These are phyloP conservation scores for Pseudococcus longispinus DNA, from an alignment of 2,888 invertebrate genomes.

Conservation along the genomic window DNA sequence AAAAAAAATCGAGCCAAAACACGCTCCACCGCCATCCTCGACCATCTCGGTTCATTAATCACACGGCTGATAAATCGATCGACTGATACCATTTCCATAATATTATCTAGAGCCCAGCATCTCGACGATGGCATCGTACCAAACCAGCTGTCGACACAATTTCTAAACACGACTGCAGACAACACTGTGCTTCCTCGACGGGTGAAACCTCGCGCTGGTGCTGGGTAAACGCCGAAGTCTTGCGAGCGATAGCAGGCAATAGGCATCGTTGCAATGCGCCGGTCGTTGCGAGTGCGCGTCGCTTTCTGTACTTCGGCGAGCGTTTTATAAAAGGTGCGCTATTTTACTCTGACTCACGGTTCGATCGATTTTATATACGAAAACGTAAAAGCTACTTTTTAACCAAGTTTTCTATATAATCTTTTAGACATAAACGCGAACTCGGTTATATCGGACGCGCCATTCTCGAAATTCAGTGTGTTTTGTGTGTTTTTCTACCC, in stretches of 20 bases:
- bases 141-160: conserved; percentile 40
- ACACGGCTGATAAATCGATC: neutral
- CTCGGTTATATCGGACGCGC: conserved; percentile 30
- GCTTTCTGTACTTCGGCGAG: conserved; percentile 4
- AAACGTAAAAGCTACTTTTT: conserved; percentile 52
- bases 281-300: conserved; percentile 51
- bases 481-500: conserved; percentile 20
- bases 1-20: neutral
- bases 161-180: conserved; percentile 12
- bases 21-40: neutral
- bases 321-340: conserved; percentile 48
- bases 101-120: neutral
- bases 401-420: conserved; percentile 21
- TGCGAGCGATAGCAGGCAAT: neutral
- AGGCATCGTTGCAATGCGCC: conserved; percentile 46
- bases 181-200: conserved; percentile 45
- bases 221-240: neutral
- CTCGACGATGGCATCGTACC: conserved; percentile 13
- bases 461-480: conserved; percentile 33
- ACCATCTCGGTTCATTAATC: neutral
- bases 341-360: conserved; percentile 49
- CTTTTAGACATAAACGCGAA: conserved; percentile 48
- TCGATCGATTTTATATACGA: conserved; percentile 50
- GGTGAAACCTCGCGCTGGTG: conserved; percentile 36
- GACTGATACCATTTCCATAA: neutral